Conservation (phyloP, 2,888 invertebrate species). For the Orgyia antiqua region DNA sequence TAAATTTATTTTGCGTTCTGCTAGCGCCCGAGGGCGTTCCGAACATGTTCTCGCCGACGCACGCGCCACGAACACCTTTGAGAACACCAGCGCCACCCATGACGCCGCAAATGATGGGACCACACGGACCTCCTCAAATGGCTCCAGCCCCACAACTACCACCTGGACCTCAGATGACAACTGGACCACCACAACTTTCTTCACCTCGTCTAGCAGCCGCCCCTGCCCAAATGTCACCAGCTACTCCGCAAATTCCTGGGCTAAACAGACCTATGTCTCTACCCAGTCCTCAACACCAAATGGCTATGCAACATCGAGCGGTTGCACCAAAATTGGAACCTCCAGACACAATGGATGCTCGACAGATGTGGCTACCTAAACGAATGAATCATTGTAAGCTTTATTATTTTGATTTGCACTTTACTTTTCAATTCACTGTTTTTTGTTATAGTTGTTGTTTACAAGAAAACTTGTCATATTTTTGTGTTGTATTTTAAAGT, state of each 20-base stretch:
- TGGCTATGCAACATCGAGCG: conserved; percentile 61
- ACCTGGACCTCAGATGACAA: conserved; percentile 39
- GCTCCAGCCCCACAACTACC: conserved; percentile 49
- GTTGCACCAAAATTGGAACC: conserved; percentile 79
- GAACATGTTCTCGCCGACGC: conserved; percentile 67
- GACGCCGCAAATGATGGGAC: conserved; percentile 34
- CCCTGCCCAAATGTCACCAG: conserved; percentile 66
- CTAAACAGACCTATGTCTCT: conserved; percentile 64
- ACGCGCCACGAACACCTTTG: conserved; percentile 54
- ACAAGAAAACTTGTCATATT: neutral
- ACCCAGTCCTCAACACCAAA: conserved; percentile 52
- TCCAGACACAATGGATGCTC: conserved; percentile 77
- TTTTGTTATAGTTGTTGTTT: conserved; percentile 6
- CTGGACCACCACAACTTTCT: conserved; percentile 59
- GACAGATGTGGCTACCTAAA: conserved; percentile 81
- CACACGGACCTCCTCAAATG: conserved; percentile 52
- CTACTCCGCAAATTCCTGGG: conserved; percentile 62
- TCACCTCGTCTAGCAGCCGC: conserved; percentile 66
- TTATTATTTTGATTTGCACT: conserved; percentile 43
- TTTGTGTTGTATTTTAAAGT: neutral
- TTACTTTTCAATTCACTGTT: conserved; percentile 7
- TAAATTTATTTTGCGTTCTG: conserved; percentile 53
- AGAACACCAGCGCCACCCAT: conserved; percentile 50
- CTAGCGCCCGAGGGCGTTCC: conserved; percentile 71
- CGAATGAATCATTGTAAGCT: conserved; percentile 83